Conservation (phyloP, 2,113 vertebrate genomes). For the Cinclus mexicanus region DNA sequence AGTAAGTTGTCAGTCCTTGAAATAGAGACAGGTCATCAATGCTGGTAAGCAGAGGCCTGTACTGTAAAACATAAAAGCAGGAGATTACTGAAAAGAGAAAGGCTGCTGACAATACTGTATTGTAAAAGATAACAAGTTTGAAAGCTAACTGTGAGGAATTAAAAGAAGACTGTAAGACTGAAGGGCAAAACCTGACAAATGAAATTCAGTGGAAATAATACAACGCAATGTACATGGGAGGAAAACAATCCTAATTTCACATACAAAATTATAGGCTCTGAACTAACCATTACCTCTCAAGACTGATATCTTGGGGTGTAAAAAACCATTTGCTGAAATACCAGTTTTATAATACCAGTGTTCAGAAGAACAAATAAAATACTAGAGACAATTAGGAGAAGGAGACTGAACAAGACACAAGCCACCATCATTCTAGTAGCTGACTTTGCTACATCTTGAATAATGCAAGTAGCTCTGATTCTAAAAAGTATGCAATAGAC, state of each 20-base stretch:
- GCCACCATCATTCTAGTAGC: not conserved
- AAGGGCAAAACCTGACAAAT: not conserved
- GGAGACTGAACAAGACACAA: not conserved
- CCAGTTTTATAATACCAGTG: not conserved
- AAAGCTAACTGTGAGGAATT: not conserved
- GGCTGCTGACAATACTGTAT: not conserved
- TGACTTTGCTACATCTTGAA: not conserved
- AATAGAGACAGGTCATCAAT: not conserved
- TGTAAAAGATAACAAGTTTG: not conserved
- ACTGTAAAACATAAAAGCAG: not conserved
- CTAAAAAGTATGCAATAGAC: not conserved
- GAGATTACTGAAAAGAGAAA: constrained; percentile 3
- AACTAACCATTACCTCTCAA: not conserved
- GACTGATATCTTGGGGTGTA: not conserved
- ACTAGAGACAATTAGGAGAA: not conserved
- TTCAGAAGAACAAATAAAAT: not conserved
- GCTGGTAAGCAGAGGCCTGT: not conserved
- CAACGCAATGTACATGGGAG: not conserved
- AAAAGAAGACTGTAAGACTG: not conserved
- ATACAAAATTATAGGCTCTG: not conserved
- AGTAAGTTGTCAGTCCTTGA: not conserved
- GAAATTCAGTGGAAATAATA: constrained; percentile 2
- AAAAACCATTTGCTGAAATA: not conserved
- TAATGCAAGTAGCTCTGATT: not conserved
- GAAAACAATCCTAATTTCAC: constrained; percentile 18